Evolutionary conservation across 1,140 invertebrate species (phyloP).

Genomic region (Megalopta genalis): DNA sequence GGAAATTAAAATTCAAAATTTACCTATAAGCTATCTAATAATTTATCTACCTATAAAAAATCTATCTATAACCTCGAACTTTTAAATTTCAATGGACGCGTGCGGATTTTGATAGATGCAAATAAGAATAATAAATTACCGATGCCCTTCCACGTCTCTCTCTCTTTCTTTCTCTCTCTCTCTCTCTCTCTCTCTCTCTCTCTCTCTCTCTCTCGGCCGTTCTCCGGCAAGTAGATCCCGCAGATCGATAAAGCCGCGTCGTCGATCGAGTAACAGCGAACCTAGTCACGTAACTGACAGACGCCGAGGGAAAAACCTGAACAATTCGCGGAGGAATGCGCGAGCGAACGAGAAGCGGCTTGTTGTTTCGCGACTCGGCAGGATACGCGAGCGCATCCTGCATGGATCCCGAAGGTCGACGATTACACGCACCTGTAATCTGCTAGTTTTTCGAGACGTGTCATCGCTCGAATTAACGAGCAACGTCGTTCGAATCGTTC

Average conservation of each 20-base stretch:
- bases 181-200: too few relatives aligned
- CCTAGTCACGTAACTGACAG: background rate
- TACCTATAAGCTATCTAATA: too few relatives aligned
- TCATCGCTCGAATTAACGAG: conserved; percentile 7
- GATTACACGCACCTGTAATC: background rate
- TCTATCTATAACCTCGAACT: too few relatives aligned
- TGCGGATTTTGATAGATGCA: too few relatives aligned
- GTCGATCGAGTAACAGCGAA: background rate
- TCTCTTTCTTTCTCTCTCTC: too few relatives aligned
- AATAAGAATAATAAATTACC: too few relatives aligned
- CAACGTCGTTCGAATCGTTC: background rate
- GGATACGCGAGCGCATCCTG: background rate
- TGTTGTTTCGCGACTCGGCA: conserved; percentile 10
- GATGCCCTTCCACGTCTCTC: too few relatives aligned
- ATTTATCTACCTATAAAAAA: too few relatives aligned
- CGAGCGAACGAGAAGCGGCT: background rate
- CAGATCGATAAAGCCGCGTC: background rate
- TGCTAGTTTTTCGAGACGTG: background rate
- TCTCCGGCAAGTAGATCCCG: background rate
- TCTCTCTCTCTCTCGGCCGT: too few relatives aligned
- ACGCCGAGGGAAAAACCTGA: background rate
- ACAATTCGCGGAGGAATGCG: background rate
- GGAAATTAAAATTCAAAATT: too few relatives aligned
- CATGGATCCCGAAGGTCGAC: background rate
- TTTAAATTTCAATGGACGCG: too few relatives aligned